These are phyloP conservation scores for Chitala chitala DNA, from an alignment of 2,113 vertebrate species.

Conservation along the genomic window DNA sequence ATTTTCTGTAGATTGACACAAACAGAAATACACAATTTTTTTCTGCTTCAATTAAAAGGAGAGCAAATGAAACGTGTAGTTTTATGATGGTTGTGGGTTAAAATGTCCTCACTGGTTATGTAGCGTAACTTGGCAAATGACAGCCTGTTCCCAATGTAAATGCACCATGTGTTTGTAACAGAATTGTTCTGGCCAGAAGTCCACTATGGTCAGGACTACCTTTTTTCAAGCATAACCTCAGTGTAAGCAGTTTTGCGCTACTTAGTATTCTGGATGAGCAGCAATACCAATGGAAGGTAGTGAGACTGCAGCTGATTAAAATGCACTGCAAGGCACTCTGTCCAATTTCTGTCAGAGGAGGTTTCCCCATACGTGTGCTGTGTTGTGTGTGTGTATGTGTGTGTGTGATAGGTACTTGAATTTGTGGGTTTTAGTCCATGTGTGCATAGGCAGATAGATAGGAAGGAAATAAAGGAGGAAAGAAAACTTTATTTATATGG, in stretches of 20 bases:
- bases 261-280: constrained; percentile 19
- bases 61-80: neutral
- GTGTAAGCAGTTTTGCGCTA: constrained; percentile 19
- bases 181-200: neutral
- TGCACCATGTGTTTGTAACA: too few relatives aligned
- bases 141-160: too few relatives aligned
- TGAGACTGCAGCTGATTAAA: constrained; percentile 23
- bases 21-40: neutral
- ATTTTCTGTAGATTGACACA: neutral
- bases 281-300: neutral
- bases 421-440: neutral
- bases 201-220: neutral
- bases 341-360: neutral
- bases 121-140: neutral
- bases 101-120: too few relatives aligned
- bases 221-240: neutral
- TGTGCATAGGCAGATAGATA: too few relatives aligned
- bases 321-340: neutral
- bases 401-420: neutral
- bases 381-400: neutral
- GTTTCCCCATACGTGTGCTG: neutral
- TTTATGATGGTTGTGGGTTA: neutral
- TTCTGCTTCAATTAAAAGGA: neutral
- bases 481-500: too few relatives aligned
- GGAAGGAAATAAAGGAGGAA: too few relatives aligned